A percentile compares a stretch with the other conserved stretches of the same genome.
phyloP scores from a whole-genome alignment of 2,113 vertebrate species.

The Rousettus leschenaultii region DNA sequence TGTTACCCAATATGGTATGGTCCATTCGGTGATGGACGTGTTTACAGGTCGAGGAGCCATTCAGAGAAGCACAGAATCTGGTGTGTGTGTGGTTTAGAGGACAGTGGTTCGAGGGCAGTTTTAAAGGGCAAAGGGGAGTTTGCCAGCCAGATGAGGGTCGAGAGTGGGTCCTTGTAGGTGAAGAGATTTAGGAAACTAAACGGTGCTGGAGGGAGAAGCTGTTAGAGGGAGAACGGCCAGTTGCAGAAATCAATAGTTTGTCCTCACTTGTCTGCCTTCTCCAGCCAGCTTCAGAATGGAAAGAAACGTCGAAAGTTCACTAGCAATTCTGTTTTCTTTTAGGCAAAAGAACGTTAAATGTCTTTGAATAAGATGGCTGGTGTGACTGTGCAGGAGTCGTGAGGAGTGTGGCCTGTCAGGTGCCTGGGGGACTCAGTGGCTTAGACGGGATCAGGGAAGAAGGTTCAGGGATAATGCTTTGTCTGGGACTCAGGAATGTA shows the following conservation, averaged over 20 bases:
- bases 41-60: not conserved
- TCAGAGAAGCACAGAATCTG: not conserved
- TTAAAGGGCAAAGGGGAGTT: not conserved
- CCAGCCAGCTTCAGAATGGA: not conserved
- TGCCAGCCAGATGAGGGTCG: not conserved
- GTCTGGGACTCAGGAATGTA: not conserved
- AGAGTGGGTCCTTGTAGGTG: not conserved
- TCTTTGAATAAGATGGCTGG: not conserved
- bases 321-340: not conserved
- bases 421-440: not conserved
- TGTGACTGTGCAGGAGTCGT: rapidly evolving
- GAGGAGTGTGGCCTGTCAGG: no score
- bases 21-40: not conserved
- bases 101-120: not conserved
- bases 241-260: not conserved
- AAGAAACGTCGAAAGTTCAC: not conserved
- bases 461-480: not conserved
- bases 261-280: rapidly evolving
- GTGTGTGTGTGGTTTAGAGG: not conserved
- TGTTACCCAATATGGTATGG: not conserved
- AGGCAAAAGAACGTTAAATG: not conserved
- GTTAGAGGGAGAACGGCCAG: rapidly evolving
- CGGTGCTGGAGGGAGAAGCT: not conserved
- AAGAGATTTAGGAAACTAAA: not conserved
- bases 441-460: not conserved